These are phyloP conservation scores for Lerema accius DNA, from an alignment of 1,140 invertebrate species.

Conservation along the genomic window DNA sequence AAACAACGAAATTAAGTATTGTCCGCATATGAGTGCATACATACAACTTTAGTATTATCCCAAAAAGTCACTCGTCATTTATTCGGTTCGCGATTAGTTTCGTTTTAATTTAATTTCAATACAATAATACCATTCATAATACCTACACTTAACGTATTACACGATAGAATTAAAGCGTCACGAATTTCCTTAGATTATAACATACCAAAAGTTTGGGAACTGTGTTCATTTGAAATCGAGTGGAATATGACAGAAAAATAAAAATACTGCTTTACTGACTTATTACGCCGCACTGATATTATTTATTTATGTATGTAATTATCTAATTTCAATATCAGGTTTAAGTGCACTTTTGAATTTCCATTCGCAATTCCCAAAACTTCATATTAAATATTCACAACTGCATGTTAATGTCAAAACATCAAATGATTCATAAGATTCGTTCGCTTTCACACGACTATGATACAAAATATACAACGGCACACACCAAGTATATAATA, in stretches of 20 bases:
- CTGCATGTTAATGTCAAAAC: conserved; percentile 5
- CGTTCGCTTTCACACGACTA: conserved; percentile 6
- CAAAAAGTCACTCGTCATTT: background rate
- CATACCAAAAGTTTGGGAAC: background rate
- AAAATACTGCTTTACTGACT: no score
- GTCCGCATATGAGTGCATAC: no score
- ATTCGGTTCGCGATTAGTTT: background rate
- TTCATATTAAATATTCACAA: conserved; percentile 8
- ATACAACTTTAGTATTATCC: no score
- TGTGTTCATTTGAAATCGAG: no score
- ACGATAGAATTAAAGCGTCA: conserved; percentile 11
- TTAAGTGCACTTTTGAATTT: no score
- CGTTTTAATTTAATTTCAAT: background rate
- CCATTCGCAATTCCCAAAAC: conserved; percentile 5
- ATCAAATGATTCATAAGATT: conserved; percentile 24
- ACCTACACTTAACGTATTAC: background rate
- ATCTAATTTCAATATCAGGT: no score
- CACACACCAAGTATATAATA: conserved; percentile 51
- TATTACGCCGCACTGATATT: no score
- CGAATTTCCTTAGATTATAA: conserved; percentile 1
- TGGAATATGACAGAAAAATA: no score
- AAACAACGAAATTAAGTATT: no score
- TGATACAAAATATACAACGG: conserved; percentile 55
- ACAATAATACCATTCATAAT: background rate
- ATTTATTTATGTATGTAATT: no score